phyloP scores from a whole-genome alignment of 2,888 invertebrate species.

The Lutraria lutraria region DNA sequence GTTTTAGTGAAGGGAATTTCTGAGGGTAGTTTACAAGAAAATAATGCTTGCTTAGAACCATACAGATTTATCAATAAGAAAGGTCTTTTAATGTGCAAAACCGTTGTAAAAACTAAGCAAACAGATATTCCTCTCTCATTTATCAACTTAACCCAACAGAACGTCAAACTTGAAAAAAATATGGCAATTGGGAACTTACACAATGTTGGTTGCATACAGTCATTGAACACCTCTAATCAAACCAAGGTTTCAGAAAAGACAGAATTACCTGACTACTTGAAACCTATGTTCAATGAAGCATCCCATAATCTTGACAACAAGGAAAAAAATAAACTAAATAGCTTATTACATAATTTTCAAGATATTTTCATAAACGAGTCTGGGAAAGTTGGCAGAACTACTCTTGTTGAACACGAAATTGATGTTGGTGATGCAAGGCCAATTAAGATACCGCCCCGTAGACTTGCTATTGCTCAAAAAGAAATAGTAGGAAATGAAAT shows the following conservation, averaged over 20 bases:
- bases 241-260: not conserved
- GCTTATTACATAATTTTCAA: constrained; percentile 35
- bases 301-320: constrained; percentile 27
- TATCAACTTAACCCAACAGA: constrained; percentile 32
- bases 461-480: constrained; percentile 49
- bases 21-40: not conserved
- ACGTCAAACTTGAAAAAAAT: constrained; percentile 44
- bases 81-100: constrained; percentile 36
- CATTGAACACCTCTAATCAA: not conserved
- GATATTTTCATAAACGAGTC: constrained; percentile 32
- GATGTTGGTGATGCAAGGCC: constrained; percentile 58
- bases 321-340: constrained; percentile 7
- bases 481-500: constrained; percentile 53
- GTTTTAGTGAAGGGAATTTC: constrained; percentile 18
- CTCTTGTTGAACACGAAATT: constrained; percentile 53
- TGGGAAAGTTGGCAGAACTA: constrained; percentile 40
- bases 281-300: constrained; percentile 31
- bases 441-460: constrained; percentile 59
- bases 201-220: not conserved
- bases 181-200: constrained; percentile 20
- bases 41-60: constrained; percentile 46
- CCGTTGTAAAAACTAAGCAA: constrained; percentile 21
- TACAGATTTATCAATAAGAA: constrained; percentile 39
- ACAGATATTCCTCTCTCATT: constrained; percentile 10
- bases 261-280: constrained; percentile 37